Percentiles rank a stretch among this genome's conserved stretches.
Evolutionary conservation across 2,797 vertebrate species (phyloP).

Genomic region (Nyctalus aviator): DNA sequence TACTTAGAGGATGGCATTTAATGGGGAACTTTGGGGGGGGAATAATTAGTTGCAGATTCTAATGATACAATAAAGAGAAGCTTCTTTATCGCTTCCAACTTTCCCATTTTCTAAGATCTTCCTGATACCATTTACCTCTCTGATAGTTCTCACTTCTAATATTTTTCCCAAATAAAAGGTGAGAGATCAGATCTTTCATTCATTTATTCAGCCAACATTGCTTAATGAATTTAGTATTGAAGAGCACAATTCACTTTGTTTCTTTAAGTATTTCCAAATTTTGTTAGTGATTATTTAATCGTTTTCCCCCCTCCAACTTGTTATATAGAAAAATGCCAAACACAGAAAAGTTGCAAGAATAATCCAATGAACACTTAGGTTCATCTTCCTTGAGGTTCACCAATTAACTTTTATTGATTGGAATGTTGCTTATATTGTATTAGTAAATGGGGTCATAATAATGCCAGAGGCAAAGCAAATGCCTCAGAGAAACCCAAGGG

Average conservation of each 20-base stretch:
- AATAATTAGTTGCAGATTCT: not conserved
- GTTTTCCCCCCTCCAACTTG: not conserved
- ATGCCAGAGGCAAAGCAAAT: conserved; percentile 28
- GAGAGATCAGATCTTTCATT: not conserved
- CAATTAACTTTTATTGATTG: conserved; percentile 12
- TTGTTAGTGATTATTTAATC: conserved; percentile 21
- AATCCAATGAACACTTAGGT: not conserved
- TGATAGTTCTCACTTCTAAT: not conserved
- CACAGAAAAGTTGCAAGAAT: not conserved
- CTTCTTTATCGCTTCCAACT: not conserved
- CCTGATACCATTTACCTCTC: not conserved
- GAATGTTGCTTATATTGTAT: not conserved
- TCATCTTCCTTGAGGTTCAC: not conserved
- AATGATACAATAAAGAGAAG: conserved; percentile 1
- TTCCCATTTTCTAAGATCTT: not conserved
- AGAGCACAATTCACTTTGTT: conserved; percentile 13
- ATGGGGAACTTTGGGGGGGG: not conserved
- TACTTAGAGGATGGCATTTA: not conserved
- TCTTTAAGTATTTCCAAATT: conserved; percentile 19
- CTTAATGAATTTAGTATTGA: not conserved
- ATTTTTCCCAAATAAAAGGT: conserved; percentile 31
- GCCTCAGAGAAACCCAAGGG: not conserved
- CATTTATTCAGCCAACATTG: not conserved
- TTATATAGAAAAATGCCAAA: conserved; percentile 30
- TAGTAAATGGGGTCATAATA: not conserved